Base-by-base conservation (phyloP, 2,888 invertebrate species). In the Ditylenchus weischeri region DNA sequence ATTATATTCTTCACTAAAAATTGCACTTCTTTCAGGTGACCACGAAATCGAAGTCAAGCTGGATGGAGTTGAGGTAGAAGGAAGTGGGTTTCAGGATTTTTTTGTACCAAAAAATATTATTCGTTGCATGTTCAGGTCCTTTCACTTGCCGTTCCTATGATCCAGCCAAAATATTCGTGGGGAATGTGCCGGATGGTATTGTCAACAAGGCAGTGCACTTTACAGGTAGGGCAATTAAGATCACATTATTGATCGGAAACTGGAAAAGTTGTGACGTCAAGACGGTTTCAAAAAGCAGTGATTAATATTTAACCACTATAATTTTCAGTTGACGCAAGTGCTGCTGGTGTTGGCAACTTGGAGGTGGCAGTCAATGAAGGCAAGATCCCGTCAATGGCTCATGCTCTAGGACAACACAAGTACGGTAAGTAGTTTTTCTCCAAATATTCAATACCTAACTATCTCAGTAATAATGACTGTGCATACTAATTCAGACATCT, bases 281-380 rank as follows among this genome's bases (percentile, higher is more conserved):
- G 29, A 29, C 2, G 5, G 5, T 29, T 29, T 29, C 29, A 29
- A 29, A 29, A 29, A 29, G 5, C 2, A 4, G 5, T 29, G 29
- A 29, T 29, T 29, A n/a, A n/a, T 50, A 4, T 50, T 6, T 4
- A 50, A 50, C 5, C 10, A 54, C n/a, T 29, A 57, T 43, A 60
- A 70, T 78, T 61, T 67, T n/a, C n/a, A 78, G 82, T 98, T 83
- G 96, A 98, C 85, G 96, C 96, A 18, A 92, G 93, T 83, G 92
- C 93, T 84, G 96, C 96, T 6, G 98, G 96, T 21, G 93, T 96
- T 0, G 98, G 98, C 29, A 96, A 98, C 85, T 86, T 98, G 57
- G 96, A 98, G 85, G 96, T 98, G 69, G 93, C 94, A 0, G 95
- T 98, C 38, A 96, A 98, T 83, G 93, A 94, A 10, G 96, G 96